phyloP scores from a whole-genome alignment of 1,140 invertebrate species.

The Nixonia krombeini region DNA sequence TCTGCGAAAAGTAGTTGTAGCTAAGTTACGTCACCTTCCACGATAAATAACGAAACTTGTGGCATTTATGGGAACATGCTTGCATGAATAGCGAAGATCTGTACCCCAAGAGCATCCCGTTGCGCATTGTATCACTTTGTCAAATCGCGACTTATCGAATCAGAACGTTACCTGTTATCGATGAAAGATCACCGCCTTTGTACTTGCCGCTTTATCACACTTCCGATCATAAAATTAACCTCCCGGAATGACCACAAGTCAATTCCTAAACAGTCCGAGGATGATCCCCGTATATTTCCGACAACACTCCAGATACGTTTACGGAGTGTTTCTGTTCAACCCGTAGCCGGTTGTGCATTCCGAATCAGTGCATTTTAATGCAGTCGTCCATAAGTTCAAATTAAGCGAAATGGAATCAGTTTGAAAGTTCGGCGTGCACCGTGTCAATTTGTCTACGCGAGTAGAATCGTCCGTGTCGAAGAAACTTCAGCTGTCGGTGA shows the following conservation, averaged over 20 bases:
- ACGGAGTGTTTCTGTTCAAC: no score
- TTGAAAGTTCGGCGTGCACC: slow-evolving; percentile 1
- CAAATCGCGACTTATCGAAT: slow-evolving; percentile 12
- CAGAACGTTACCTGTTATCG: background rate
- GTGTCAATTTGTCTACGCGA: slow-evolving; percentile 9
- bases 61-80: slow-evolving; percentile 58
- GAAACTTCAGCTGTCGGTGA: slow-evolving; percentile 13
- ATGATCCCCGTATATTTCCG: no score
- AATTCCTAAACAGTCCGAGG: no score
- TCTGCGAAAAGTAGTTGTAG: slow-evolving; percentile 57
- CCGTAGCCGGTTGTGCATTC: no score
- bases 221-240: no score
- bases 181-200: background rate
- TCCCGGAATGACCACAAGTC: no score
- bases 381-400: slow-evolving; percentile 1
- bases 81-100: slow-evolving; percentile 46
- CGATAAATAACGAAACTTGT: slow-evolving; percentile 62
- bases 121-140: slow-evolving; percentile 17
- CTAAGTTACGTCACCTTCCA: slow-evolving; percentile 48
- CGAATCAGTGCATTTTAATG: no score
- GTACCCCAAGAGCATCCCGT: slow-evolving; percentile 8
- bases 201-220: no score
- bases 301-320: no score
- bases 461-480: slow-evolving; percentile 10
- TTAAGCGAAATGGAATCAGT: slow-evolving; percentile 10